A percentile compares a stretch with the other conserved stretches of the same genome.
Conservation (phyloP, 2,113 vertebrate species). For the human region DNA sequence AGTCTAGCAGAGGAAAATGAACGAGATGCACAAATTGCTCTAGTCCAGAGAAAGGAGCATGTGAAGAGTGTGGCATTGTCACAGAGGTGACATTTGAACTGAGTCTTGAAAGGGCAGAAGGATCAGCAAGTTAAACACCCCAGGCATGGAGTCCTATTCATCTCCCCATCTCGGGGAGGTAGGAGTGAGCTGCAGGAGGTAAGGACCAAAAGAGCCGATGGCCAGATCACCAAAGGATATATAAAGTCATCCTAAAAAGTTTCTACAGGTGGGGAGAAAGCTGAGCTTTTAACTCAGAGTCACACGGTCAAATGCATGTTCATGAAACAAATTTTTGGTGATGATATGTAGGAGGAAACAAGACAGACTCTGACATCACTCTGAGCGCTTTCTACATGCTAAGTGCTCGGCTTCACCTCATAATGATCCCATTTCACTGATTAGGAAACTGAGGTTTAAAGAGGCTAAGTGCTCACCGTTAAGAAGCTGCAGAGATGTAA, state of each 20-base stretch:
- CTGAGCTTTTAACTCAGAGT: background rate
- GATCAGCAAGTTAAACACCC: background rate
- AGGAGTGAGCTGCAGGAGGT: background rate
- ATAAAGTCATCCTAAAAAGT: background rate
- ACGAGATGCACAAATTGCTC: too few relatives aligned
- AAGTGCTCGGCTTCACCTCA: background rate
- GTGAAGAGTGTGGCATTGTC: background rate
- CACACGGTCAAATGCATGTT: background rate
- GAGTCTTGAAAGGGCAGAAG: background rate
- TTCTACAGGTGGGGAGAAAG: background rate
- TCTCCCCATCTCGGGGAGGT: background rate
- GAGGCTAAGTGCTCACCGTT: background rate
- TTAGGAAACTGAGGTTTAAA: background rate
- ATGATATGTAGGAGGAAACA: background rate
- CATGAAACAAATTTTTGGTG: background rate
- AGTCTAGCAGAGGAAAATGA: background rate
- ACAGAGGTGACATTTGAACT: background rate
- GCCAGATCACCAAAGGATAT: background rate
- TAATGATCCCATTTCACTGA: background rate
- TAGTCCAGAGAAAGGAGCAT: background rate
- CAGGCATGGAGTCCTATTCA: background rate
- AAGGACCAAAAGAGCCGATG: background rate
- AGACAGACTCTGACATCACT: background rate
- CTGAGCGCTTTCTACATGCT: background rate
- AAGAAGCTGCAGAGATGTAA: background rate